These are phyloP conservation scores for Acrobasis repandana DNA, from an alignment of 2,888 invertebrate genomes.

Conservation along the genomic window DNA sequence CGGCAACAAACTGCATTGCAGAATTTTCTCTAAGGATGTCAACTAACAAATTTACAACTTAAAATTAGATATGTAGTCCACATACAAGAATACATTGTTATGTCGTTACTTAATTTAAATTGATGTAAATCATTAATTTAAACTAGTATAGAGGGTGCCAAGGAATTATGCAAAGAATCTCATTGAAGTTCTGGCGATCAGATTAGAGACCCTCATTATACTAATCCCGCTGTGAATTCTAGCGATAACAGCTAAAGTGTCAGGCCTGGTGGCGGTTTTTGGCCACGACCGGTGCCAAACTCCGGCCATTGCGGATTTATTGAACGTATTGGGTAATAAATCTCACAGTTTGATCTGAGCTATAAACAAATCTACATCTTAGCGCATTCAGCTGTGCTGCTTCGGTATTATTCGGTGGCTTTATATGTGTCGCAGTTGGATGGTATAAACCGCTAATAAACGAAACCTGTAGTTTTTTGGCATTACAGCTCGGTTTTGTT, in stretches of 20 bases:
- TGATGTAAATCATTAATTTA: not conserved
- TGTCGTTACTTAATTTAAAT: no score
- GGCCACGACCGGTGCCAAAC: conserved; percentile 3
- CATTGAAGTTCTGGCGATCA: not conserved
- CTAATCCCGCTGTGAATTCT: conserved; percentile 13
- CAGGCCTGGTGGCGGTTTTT: not conserved
- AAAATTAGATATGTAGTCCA: no score
- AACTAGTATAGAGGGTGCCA: not conserved
- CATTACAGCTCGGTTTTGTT: no score
- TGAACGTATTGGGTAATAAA: conserved; percentile 10
- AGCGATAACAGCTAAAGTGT: conserved; percentile 10
- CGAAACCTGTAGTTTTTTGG: no score
- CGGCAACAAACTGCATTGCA: no score
- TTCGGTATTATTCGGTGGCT: no score
- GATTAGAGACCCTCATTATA: conserved; percentile 14
- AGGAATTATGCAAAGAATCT: conserved; percentile 6
- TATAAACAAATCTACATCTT: not conserved
- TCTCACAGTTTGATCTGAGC: conserved; percentile 11
- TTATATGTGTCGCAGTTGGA: no score
- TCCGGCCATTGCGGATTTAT: conserved; percentile 13
- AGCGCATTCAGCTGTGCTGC: no score
- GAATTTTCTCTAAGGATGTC: no score
- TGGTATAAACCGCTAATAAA: no score
- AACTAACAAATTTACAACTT: no score
- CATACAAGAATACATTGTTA: no score